A percentile compares a stretch with the other conserved stretches of the same genome.
Conservation (phyloP, 92 coral and sea anemone genomes). For the Siderastrea radians region DNA sequence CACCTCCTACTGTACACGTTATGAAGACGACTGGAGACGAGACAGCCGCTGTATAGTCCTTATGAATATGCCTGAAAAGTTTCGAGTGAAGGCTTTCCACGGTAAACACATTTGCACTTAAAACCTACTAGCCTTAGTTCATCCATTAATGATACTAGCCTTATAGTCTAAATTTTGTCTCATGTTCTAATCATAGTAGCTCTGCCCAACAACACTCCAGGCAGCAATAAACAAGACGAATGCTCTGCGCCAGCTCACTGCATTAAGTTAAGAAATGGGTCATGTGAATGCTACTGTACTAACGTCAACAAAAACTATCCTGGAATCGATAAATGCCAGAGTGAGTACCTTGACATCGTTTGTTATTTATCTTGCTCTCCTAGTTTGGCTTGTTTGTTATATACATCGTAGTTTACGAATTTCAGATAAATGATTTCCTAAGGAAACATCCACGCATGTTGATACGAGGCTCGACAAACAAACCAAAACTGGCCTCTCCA, state of each 20-base stretch:
- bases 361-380: background rate
- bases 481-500: too few species aligned
- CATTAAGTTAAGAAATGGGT: background rate
- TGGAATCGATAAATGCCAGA: background rate
- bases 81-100: background rate
- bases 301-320: background rate
- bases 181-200: background rate
- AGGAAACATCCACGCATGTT: too few species aligned
- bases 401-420: too few species aligned
- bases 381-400: background rate
- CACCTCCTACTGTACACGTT: too few species aligned
- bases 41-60: too few species aligned
- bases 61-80: too few species aligned
- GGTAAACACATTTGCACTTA: background rate
- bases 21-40: too few species aligned
- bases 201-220: background rate
- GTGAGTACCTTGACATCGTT: background rate
- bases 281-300: slow-evolving; percentile 26
- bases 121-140: too few species aligned
- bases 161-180: background rate
- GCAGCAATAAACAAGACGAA: background rate
- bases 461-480: too few species aligned
- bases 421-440: too few species aligned
- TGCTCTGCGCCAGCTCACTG: slow-evolving; percentile 6
- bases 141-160: background rate